Evolutionary conservation across 2,113 vertebrate species (phyloP), one percentile per base, ranked within the genome.

Genomic region (Corydoras maculifer): DNA sequence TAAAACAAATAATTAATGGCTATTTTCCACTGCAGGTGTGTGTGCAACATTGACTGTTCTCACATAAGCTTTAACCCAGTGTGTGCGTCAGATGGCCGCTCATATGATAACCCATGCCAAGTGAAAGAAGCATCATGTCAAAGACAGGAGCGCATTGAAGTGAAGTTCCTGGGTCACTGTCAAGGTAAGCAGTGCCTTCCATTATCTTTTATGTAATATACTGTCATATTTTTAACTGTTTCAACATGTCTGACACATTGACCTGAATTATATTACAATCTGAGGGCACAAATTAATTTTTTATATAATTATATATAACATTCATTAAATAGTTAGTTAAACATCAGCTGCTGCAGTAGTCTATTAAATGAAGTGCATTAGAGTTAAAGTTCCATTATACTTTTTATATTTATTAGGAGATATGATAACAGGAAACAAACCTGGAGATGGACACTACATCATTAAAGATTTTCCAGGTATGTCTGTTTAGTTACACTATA

Each of bases 31-130:
- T 76, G 49, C 85, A 99, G 97, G 96, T 99, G 97, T 43, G 96
- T 99, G 73, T 99, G 97, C 87, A 99, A 99, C 92, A 99, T 99
- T 63, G 97, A 99, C 91, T 99, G 97, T 79, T 95, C 96, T 76
- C 95, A 98, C 87, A 98, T 96, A 87, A 98, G 95, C 90, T 98
- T 96, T 90, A 99, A 99, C 88, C 96, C 94, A 65, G 96, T 99
- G 84, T 99, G 96, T 78, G 97, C 96, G 86, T 99, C 97, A 9
- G 95, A 99, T 69, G 97, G 97, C 78, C 97, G 92, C 82, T 99
- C 96, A 80, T 99, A 99, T 77, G 96, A 99, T 91, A 99, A 99
- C 89, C 96, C 97, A 75, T 99, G 97, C 91, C 96, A 98, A 88
- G 97, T 99, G 90, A 98, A 98, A 90, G 97, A 98, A 88, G 97